Evolutionary conservation across 2,888 invertebrate genomes (phyloP).

Genomic region (Ellobium chinense): DNA sequence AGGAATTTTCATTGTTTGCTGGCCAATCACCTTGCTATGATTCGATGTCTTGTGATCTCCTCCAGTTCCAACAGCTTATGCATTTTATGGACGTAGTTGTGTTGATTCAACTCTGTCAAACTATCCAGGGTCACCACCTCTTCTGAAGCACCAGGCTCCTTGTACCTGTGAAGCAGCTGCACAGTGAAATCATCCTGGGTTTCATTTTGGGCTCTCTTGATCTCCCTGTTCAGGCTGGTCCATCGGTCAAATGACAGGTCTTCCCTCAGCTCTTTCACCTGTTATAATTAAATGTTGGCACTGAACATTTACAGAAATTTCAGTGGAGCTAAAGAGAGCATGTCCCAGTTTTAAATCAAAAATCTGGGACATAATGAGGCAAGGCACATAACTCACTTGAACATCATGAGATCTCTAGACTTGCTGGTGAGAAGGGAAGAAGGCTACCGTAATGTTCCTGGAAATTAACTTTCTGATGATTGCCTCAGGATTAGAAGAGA

Average conservation of each 20-base stretch:
- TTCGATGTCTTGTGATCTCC: slow-evolving; percentile 71
- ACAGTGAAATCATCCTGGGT: slow-evolving; percentile 46
- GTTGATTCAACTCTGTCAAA: slow-evolving; percentile 69
- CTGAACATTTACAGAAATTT: too few relatives aligned
- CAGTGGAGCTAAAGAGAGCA: too few relatives aligned
- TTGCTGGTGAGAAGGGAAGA: too few relatives aligned
- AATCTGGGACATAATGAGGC: too few relatives aligned
- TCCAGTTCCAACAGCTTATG: slow-evolving; percentile 74
- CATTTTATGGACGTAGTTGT: slow-evolving; percentile 77
- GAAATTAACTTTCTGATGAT: too few relatives aligned
- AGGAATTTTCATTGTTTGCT: background rate
- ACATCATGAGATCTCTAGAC: too few relatives aligned
- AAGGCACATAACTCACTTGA: too few relatives aligned
- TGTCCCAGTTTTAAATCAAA: too few relatives aligned
- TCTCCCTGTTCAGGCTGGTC: slow-evolving; percentile 71
- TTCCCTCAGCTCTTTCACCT: slow-evolving; percentile 64
- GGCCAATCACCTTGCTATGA: slow-evolving; percentile 69
- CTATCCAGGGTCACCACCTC: slow-evolving; percentile 70
- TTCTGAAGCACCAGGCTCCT: slow-evolving; percentile 66
- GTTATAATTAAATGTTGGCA: too few relatives aligned
- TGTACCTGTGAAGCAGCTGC: slow-evolving; percentile 58
- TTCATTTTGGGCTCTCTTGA: slow-evolving; percentile 58
- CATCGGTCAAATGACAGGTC: slow-evolving; percentile 73
- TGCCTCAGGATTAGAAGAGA: too few relatives aligned
- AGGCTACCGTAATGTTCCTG: too few relatives aligned